Percentiles rank a stretch among this genome's conserved stretches.
Conservation (phyloP, 2,797 vertebrate genomes). For the Nannoperca obscura region DNA sequence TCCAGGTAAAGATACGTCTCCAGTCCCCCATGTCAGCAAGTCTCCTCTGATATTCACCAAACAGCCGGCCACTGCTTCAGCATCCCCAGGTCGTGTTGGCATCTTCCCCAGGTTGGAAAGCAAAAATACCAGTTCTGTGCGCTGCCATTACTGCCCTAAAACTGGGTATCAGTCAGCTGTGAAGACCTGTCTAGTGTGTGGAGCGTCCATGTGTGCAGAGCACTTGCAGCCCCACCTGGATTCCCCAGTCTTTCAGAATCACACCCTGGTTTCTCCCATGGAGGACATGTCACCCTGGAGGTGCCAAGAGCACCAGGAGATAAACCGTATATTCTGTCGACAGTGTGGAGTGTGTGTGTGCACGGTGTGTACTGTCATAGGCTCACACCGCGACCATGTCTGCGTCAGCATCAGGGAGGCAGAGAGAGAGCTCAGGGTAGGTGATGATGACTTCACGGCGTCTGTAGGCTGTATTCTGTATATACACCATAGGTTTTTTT, state of each 20-base stretch:
- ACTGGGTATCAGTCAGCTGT: constrained; percentile 72
- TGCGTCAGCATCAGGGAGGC: constrained; percentile 86
- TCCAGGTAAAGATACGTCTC: constrained; percentile 20
- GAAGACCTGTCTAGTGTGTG: constrained; percentile 88
- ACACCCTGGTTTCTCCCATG: constrained; percentile 83
- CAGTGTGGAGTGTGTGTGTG: constrained; percentile 84
- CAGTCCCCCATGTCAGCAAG: constrained; percentile 10
- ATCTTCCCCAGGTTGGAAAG: not conserved
- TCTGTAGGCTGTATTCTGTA: not conserved
- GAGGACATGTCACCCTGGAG: constrained; percentile 84
- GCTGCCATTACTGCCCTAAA: constrained; percentile 85
- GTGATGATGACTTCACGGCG: constrained; percentile 12
- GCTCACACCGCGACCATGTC: constrained; percentile 81
- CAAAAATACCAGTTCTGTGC: constrained; percentile 46
- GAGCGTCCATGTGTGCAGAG: constrained; percentile 86
- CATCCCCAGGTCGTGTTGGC: constrained; percentile 1
- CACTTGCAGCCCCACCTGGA: constrained; percentile 86
- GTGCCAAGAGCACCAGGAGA: constrained; percentile 88
- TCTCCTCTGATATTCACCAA: constrained; percentile 19
- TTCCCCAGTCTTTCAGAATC: constrained; percentile 83
- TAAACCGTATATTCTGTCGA: constrained; percentile 87
- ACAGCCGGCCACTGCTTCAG: constrained; percentile 12
- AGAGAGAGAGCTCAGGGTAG: constrained; percentile 85
- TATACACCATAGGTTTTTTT: not conserved
- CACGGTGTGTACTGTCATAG: constrained; percentile 85